phyloP scores from a whole-genome alignment of 2,888 invertebrate species.

The Mamestra brassicae region DNA sequence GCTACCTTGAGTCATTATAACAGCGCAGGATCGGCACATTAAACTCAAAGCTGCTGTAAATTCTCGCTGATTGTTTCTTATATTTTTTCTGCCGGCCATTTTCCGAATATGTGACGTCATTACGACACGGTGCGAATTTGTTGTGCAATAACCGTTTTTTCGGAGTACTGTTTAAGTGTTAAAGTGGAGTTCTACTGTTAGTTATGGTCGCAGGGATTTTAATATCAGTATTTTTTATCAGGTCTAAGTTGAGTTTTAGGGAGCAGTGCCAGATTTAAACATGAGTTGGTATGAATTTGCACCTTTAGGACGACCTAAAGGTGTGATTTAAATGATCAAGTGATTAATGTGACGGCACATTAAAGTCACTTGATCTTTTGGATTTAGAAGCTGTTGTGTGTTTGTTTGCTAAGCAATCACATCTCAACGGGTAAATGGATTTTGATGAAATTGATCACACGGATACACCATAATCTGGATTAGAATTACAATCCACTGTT shows the following conservation, averaged over 20 bases:
- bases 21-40: constrained; percentile 81
- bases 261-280: background rate
- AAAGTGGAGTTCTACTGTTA: constrained; percentile 19
- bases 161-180: constrained; percentile 18
- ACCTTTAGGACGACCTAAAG: background rate
- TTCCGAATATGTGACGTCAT: constrained; percentile 59
- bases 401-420: too few species aligned
- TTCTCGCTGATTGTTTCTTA: constrained; percentile 81
- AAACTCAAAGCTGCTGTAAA: constrained; percentile 83
- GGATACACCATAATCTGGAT: too few species aligned
- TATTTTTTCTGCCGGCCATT: constrained; percentile 62
- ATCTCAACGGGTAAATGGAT: too few species aligned
- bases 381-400: too few species aligned
- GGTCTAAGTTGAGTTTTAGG: too few species aligned
- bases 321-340: too few species aligned
- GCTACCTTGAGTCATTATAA: constrained; percentile 80
- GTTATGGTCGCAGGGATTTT: constrained; percentile 23
- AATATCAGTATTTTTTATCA: constrained; percentile 1
- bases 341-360: background rate
- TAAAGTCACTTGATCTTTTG: background rate
- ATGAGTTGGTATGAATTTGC: background rate
- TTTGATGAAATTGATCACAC: too few species aligned
- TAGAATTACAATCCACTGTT: too few species aligned
- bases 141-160: constrained; percentile 45
- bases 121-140: constrained; percentile 53